Evolutionary conservation across 2,888 invertebrate genomes (phyloP).

Genomic region (Xestia sexstrigata): DNA sequence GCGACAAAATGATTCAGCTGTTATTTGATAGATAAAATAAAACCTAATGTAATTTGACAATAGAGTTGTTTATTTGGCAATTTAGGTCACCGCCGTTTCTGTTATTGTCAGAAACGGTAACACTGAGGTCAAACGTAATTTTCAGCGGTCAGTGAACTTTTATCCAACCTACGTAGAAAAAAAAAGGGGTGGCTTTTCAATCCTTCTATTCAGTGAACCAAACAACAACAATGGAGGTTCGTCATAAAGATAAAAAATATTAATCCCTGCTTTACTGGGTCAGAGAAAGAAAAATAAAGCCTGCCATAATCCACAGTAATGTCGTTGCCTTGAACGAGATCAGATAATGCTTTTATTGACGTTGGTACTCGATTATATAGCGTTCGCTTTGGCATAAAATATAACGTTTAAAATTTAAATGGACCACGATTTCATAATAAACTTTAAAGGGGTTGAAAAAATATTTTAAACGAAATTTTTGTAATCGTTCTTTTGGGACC

Average conservation of each 20-base stretch:
- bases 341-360: constrained; percentile 46
- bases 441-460: neutral
- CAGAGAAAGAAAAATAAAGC: constrained; percentile 30
- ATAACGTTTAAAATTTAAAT: neutral
- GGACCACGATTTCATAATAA: constrained; percentile 33
- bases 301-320: constrained; percentile 19
- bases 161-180: neutral
- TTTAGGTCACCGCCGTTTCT: neutral
- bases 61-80: constrained; percentile 8
- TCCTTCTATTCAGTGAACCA: constrained; percentile 4
- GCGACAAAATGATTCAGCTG: neutral
- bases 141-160: neutral
- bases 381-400: constrained; percentile 16
- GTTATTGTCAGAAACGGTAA: neutral
- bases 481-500: neutral
- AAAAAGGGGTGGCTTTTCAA: neutral
- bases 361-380: constrained; percentile 13
- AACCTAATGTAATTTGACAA: neutral
- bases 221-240: constrained; percentile 21
- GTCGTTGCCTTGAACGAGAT: constrained; percentile 25
- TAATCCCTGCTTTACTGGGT: constrained; percentile 16
- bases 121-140: neutral
- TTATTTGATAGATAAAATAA: neutral
- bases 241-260: constrained; percentile 26
- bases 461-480: constrained; percentile 23